Evolutionary conservation across 2,888 invertebrate genomes (phyloP), one percentile per base, ranked within the genome.

Genomic region (Dolichopus griseipennis): DNA sequence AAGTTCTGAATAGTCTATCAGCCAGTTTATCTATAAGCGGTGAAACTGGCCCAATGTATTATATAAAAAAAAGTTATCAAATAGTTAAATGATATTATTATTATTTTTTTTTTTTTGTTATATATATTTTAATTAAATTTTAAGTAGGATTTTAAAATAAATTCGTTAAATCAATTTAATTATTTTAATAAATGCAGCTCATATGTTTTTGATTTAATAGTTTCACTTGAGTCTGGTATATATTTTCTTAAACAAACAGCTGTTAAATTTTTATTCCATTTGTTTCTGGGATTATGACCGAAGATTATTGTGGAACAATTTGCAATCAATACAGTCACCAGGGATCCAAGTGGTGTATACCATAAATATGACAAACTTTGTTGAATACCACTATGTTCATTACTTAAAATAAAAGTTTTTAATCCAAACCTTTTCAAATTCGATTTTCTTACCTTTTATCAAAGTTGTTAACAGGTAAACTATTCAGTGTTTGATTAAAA

Each of bases 281-380:
- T 83, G 41, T 81, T 76, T 2, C 83, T 81, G 65, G 83, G 79
- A 68, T 82, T 79, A 0, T 82, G 80, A 15, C 81, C 78, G 18
- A 83, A 83, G 61, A 83, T 74, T 5, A 87, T 78, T 73, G 86
- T 87, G 0, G 85, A 81, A 0, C 86, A 43, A 21, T 86, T 80
- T 0, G 86, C 86, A 1, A 88, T 80, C 10, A 82, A 75, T 67
- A 87, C 80, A 0, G 88, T 85, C 1, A 88, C 82, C 0, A 83
- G 71, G 41, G 85, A 83, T 5, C 90, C 90, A 22, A 87, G 80
- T 1, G 86, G 78, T 0, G 87, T 86, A 72, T 88, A 87, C 88
- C 88, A 89, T 62, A 89, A 76, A 74, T 89, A 89, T 20, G 89
- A 89, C 65, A 89, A 79, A 63, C 86, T 86, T 74, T 87, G 22